Evolutionary conservation across 2,113 vertebrate species (phyloP).

Genomic region (Mohoua ochrocephala): DNA sequence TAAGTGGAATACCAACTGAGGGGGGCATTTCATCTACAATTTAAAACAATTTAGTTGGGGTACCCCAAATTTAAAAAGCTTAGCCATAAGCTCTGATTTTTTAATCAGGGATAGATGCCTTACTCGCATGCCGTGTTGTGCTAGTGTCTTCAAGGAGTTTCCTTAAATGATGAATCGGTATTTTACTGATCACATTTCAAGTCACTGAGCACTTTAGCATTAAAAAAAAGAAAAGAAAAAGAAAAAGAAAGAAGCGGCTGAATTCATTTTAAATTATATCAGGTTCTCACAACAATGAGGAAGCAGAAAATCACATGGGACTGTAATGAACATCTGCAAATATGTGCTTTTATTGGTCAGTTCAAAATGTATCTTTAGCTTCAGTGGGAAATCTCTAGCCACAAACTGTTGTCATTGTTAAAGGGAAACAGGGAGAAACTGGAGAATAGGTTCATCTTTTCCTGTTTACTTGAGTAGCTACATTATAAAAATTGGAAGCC

Average conservation of each 20-base stretch:
- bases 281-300: background rate
- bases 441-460: background rate
- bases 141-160: background rate
- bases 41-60: background rate
- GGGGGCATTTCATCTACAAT: background rate
- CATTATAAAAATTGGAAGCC: background rate
- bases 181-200: background rate
- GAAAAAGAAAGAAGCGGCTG: background rate
- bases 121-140: accelerated
- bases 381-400: background rate
- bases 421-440: background rate
- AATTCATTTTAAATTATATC: background rate
- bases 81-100: background rate
- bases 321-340: background rate
- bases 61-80: background rate
- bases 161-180: background rate
- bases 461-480: background rate
- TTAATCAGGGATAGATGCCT: background rate
- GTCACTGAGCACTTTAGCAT: background rate
- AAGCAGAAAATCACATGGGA: background rate
- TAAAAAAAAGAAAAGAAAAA: background rate
- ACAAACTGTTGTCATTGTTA: background rate
- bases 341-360: background rate
- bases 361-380: background rate
- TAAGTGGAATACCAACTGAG: background rate